A percentile compares a stretch with the other conserved stretches of the same genome.
Conservation (phyloP, 2,113 vertebrate species). For the Vimba vimba region DNA sequence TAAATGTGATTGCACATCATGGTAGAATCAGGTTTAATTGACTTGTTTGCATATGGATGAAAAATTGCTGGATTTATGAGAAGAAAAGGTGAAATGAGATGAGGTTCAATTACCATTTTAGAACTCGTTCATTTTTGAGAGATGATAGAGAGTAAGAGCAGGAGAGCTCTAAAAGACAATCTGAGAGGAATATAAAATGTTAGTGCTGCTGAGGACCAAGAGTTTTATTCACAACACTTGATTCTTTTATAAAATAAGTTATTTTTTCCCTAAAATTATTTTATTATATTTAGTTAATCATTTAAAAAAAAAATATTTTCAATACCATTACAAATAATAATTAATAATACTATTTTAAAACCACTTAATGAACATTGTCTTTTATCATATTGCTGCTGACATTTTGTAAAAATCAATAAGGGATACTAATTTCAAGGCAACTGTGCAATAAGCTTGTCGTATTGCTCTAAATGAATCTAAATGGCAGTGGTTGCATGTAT, state of each 20-base stretch:
- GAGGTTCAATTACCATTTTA: slow-evolving; percentile 28
- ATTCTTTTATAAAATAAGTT: no score
- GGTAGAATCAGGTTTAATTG: slow-evolving; percentile 26
- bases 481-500: background rate
- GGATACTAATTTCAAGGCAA: background rate
- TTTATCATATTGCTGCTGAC: background rate
- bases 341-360: background rate
- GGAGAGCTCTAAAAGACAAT: background rate
- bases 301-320: no score
- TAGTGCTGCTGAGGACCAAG: background rate
- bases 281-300: background rate
- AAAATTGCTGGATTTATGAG: slow-evolving; percentile 44
- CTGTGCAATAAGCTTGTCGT: background rate
- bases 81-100: slow-evolving; percentile 34
- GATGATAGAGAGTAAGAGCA: background rate
- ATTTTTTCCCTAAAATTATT: no score
- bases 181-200: background rate
- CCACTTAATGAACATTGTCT: background rate
- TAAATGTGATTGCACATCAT: slow-evolving; percentile 41
- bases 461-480: background rate
- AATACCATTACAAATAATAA: background rate
- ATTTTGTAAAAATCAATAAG: background rate
- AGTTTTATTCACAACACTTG: background rate
- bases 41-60: slow-evolving; percentile 16
- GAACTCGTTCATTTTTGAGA: background rate